Evolutionary conservation across 2,113 vertebrate species (phyloP).

Genomic region (Pseudorhombus dupliciocellatus): DNA sequence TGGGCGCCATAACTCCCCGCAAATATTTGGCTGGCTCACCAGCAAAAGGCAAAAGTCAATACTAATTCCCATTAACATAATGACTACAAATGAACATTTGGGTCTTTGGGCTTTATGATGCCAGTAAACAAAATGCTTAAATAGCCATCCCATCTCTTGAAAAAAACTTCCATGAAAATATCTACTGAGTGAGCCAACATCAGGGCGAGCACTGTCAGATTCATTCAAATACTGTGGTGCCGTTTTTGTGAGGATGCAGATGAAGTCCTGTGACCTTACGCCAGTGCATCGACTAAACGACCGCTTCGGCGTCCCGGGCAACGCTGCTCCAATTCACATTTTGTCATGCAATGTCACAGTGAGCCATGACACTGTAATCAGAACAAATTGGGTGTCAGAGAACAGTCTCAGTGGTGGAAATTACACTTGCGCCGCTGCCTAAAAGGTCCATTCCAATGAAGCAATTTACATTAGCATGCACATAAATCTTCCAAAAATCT

Average conservation of each 20-base stretch:
- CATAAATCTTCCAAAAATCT: conserved; percentile 1
- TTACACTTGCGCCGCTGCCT: conserved; percentile 9
- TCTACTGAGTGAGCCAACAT: conserved; percentile 37
- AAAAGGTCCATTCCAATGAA: conserved; percentile 23
- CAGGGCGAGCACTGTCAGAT: conserved; percentile 30
- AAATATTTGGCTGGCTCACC: conserved; percentile 58
- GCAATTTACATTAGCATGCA: conserved; percentile 15
- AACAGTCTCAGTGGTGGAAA: conserved; percentile 37
- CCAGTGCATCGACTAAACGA: conserved; percentile 24
- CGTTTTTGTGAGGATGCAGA: conserved; percentile 18
- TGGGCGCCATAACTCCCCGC: conserved; percentile 51
- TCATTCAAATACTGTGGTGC: conserved; percentile 7
- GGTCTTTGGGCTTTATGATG: conserved; percentile 50
- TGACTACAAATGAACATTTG: conserved; percentile 71
- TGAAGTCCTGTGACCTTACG: conserved; percentile 30
- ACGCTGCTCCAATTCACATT: conserved; percentile 34
- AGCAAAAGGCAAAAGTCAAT: conserved; percentile 65
- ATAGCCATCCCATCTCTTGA: conserved; percentile 35
- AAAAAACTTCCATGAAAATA: conserved; percentile 33
- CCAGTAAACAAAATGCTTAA: conserved; percentile 55
- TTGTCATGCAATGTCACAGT: conserved; percentile 49
- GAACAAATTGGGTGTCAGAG: conserved; percentile 39
- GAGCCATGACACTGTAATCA: conserved; percentile 47
- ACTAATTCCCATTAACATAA: conserved; percentile 73
- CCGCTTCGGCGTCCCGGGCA: not conserved